A percentile compares a stretch with the other conserved stretches of the same genome.
phyloP scores from a whole-genome alignment of 2,113 vertebrate genomes.

The Sialia sialis region DNA sequence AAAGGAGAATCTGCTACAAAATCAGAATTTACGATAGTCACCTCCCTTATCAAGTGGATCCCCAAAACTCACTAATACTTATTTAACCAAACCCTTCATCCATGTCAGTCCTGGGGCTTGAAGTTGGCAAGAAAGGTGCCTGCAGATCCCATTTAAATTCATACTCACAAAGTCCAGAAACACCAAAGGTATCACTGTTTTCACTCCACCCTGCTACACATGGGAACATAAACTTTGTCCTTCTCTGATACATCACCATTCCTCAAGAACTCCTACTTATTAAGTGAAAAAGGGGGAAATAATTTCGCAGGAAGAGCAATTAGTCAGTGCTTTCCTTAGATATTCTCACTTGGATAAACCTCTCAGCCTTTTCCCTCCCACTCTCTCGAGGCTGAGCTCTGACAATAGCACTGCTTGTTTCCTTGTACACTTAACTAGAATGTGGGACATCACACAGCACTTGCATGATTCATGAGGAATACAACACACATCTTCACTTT shows the following conservation, averaged over 20 bases:
- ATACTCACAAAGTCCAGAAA: background rate
- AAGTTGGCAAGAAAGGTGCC: background rate
- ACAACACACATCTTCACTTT: background rate
- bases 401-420: slow-evolving; percentile 1
- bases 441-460: background rate
- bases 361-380: background rate
- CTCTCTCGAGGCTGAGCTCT: background rate
- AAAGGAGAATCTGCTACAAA: background rate
- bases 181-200: background rate
- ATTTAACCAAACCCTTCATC: rapidly evolving
- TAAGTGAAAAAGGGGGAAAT: background rate
- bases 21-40: background rate
- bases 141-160: background rate
- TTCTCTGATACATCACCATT: background rate
- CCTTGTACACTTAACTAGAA: background rate
- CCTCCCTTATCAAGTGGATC: background rate
- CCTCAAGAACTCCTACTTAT: background rate
- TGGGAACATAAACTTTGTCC: background rate
- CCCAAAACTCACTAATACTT: background rate
- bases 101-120: background rate
- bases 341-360: background rate
- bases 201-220: background rate
- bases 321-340: background rate
- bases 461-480: slow-evolving; percentile 44
- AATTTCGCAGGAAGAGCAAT: background rate